Conservation (phyloP, 2,888 invertebrate genomes). For the Athalia circularis region DNA sequence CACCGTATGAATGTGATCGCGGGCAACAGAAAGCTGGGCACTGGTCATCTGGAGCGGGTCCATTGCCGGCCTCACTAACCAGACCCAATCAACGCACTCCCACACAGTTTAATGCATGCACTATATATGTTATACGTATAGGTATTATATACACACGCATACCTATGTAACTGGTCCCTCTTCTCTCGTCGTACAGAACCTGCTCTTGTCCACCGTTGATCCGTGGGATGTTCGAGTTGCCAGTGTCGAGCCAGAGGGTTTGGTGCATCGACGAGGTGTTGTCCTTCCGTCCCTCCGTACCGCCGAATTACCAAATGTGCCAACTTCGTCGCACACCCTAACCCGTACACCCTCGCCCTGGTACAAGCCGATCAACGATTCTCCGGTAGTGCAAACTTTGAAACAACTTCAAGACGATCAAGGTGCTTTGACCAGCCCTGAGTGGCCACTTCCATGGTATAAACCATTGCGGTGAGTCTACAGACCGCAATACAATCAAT, state of each 20-base stretch:
- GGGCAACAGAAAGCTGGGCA: not conserved
- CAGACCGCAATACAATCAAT: not conserved
- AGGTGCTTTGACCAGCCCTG: constrained; percentile 38
- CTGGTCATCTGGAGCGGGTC: constrained; percentile 9
- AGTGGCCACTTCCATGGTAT: constrained; percentile 49
- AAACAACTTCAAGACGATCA: constrained; percentile 22
- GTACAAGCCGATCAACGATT: constrained; percentile 64
- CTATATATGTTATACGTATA: not conserved
- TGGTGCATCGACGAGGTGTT: constrained; percentile 65
- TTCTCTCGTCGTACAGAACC: constrained; percentile 56
- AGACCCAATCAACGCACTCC: constrained; percentile 49
- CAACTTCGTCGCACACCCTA: constrained; percentile 46
- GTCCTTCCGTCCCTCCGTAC: constrained; percentile 46
- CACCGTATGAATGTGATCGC: not conserved
- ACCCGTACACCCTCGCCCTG: constrained; percentile 66
- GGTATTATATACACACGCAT: not conserved
- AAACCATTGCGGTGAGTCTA: constrained; percentile 52
- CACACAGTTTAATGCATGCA: constrained; percentile 51
- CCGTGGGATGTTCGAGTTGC: constrained; percentile 71
- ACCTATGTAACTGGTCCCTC: constrained; percentile 24
- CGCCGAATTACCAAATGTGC: constrained; percentile 44
- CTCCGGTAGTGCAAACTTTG: constrained; percentile 18
- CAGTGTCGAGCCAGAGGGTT: constrained; percentile 68
- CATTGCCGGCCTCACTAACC: constrained; percentile 20
- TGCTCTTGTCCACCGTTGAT: constrained; percentile 70